A percentile compares a stretch with the other conserved stretches of the same genome.
Conservation (phyloP, 2,113 vertebrate species). For the Gracilinanus agilis region DNA sequence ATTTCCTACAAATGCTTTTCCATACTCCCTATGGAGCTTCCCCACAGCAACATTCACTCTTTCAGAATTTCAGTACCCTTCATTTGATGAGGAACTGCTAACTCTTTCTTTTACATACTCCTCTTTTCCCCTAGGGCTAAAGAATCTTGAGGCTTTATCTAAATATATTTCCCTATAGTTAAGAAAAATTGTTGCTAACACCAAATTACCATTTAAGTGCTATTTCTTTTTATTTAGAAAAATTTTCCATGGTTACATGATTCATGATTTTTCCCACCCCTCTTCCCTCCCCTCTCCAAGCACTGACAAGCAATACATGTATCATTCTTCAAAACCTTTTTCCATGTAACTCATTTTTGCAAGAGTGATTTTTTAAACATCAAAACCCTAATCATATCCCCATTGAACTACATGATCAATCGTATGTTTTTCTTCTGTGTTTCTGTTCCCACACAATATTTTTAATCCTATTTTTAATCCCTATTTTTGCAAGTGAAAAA, state of each 20-base stretch:
- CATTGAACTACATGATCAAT: no score
- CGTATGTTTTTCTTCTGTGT: no score
- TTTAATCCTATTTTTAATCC: background rate
- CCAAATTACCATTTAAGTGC: background rate
- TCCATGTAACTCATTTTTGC: no score
- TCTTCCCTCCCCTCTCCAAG: no score
- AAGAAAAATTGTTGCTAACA: background rate
- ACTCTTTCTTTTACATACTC: background rate
- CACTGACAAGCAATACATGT: no score
- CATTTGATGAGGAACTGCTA: background rate
- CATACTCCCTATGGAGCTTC: background rate
- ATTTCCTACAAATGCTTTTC: background rate
- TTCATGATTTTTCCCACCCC: no score
- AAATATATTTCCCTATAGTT: background rate
- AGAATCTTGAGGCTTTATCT: background rate
- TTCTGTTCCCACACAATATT: no score
- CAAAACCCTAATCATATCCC: no score
- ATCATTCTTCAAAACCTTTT: no score
- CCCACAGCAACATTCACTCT: background rate
- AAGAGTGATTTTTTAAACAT: no score
- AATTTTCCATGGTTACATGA: no score
- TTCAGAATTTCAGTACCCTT: background rate
- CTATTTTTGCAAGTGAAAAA: background rate
- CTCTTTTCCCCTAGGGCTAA: background rate
- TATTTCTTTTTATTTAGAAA: background rate